Evolutionary conservation across 2,888 invertebrate genomes (phyloP), one percentile per base, ranked within the genome.

Genomic region (Eupithecia exiguata): DNA sequence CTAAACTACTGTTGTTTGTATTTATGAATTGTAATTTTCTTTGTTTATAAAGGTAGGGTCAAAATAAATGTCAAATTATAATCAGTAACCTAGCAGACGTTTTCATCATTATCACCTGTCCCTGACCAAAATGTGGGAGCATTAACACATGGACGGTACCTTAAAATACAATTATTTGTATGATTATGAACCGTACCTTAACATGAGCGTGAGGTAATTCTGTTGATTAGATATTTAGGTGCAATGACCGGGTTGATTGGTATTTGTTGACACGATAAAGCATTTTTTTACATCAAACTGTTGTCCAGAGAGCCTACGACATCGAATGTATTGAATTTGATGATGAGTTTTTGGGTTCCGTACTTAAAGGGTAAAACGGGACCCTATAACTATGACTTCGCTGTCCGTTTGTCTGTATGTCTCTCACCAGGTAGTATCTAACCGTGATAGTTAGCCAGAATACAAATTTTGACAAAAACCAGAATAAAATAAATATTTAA

Each of bases 151-250:
- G 36, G 12, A n/a, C 4, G 38, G n/a, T 65, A 4, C 36, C 18
- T 62, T 65, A 21, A 38, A 63, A 65, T 36, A 65, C 36, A 65
- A 65, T 65, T 65, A 36, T 21, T 38, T n/a, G 30, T 62, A 61
- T 61, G 9, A 62, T 62, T 35, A 36, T 12, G n/a, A n/a, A 21
- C 63, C n/a, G 12, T 35, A n/a, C 63, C n/a, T 36, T 36, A 18
- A 65, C 16, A 36, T 35, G 18, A 16, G 36, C 36, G 9, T 36
- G 63, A n/a, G 62, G n/a, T 21, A 5, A 65, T 65, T 65, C 63
- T 36, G 63, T n/a, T 36, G 63, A 65, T 65, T 36, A 65, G n/a
- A 65, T 38, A 65, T 36, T 65, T 16, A n/a, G 38, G 63, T n/a
- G n/a, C 63, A 65, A 38, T 65, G 63, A 38, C 38, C 63, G 21